Base-by-base conservation (phyloP, 2,888 invertebrate genomes). In the Amphimallon solstitiale region DNA sequence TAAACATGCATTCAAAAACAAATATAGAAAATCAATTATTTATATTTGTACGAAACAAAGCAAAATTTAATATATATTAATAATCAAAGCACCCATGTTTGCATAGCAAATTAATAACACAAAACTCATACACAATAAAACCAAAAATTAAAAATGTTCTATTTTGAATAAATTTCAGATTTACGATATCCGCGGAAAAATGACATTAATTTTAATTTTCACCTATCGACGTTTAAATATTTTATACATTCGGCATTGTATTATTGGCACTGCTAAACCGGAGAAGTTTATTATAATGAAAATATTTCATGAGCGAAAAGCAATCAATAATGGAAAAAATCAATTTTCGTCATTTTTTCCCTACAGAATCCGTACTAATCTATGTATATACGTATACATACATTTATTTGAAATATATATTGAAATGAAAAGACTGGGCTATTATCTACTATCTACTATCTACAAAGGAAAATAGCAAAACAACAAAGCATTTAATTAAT, bases 401-500 rank as follows among this genome's bases (percentile, higher is more conserved):
- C 9, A 40, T 38, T 17, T 61, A 45, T 19, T n/a, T 35, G 10
- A n/a, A 46, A 29, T 14, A 14, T 19, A 61, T 14, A 37, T 23
- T 45, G 60, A 45, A 46, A 46, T 46, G 45, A 12, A 10, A 15
- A 17, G 21, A 10, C 6, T 14, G 21, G 10, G 6, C 15, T 19
- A 15, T 35, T 15, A 15, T 43, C 40, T 34, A n/a, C 35, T n/a
- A n/a, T n/a, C n/a, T n/a, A n/a, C n/a, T n/a, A 49, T 37, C 35
- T 51, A 66, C 63, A 70, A 69, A 69, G 68, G 70, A 66, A 66
- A 64, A 65, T 67, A 68, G 66, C 63, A 71, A 68, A 67, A 48
- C 29, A 63, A 72, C 71, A 73, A 73, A 73, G 73, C 72, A 74
- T 73, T 74, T 74, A 74, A 73, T 74, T 74, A 74, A 72, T 71